Percentiles rank a stretch among this genome's conserved stretches.
These are phyloP conservation scores for Carcina quercana DNA, from an alignment of 2,888 invertebrate species.

Conservation along the genomic window DNA sequence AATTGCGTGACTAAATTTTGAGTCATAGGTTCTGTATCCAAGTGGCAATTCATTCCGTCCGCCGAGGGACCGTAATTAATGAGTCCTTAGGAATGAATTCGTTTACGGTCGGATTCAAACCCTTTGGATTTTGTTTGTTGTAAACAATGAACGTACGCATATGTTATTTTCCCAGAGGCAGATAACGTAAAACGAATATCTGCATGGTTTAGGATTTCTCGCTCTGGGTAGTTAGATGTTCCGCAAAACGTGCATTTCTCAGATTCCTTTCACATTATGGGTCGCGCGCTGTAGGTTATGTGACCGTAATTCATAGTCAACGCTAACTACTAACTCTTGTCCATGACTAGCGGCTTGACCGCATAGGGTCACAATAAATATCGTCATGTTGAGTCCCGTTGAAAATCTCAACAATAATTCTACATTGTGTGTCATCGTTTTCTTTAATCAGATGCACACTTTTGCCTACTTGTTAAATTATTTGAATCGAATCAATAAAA, in stretches of 20 bases:
- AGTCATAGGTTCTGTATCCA: slow-evolving; percentile 41
- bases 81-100: slow-evolving; percentile 49
- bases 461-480: slow-evolving; percentile 12
- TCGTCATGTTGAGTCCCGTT: slow-evolving; percentile 39
- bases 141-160: neutral
- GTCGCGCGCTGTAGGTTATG: slow-evolving; percentile 16
- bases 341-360: slow-evolving; percentile 36
- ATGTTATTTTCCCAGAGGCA: neutral
- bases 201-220: no score
- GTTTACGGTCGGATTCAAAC: slow-evolving; percentile 48
- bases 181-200: neutral
- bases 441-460: slow-evolving; percentile 30
- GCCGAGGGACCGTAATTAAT: slow-evolving; percentile 47
- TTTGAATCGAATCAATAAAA: neutral
- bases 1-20: slow-evolving; percentile 54
- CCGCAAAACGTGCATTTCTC: slow-evolving; percentile 1
- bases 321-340: slow-evolving; percentile 31
- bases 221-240: neutral
- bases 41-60: slow-evolving; percentile 47
- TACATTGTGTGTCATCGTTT: slow-evolving; percentile 23
- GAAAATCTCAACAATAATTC: slow-evolving; percentile 36
- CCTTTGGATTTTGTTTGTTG: slow-evolving; percentile 7
- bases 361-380: slow-evolving; percentile 49
- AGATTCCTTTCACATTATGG: slow-evolving; percentile 10
- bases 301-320: slow-evolving; percentile 29